Evolutionary conservation across 2,888 invertebrate species (phyloP), one percentile per base, ranked within the genome.

Genomic region (Xanthostigma xanthostigma): DNA sequence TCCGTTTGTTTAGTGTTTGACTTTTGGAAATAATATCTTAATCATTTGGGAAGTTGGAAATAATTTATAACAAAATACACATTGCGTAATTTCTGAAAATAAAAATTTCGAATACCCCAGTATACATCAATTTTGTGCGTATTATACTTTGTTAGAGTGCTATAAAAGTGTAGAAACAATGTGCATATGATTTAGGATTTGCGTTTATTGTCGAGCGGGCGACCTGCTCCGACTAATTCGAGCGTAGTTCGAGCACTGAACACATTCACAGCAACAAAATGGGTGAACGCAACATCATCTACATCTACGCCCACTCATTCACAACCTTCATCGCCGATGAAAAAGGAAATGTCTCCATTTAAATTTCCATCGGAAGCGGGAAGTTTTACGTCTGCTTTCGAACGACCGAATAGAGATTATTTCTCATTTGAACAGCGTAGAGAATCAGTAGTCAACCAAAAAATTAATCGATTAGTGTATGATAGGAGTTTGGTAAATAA

Each of bases 291-390:
- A 38, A 58, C 61, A 38, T 64, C 65, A 4, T 54, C 61, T 36
- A 58, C 57, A 45, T 60, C 62, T 2, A 66, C 69, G 35, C 72
- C 74, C 46, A 62, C 62, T 40, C 69, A 71, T 59, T 74, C 79
- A 46, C 77, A 83, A 58, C 81, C 84, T 41, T 78, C 82, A 42
- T 81, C 86, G 41, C 81, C 84, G 39, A 74, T 81, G 67, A 72
- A 76, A 58, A 76, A 77, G 64, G 78, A 81, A 58, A 48, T 36
- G 17, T 63, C 70, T 48, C 73, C 76, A 52, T 75, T 75, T 57
- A 66, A 67, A 60, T 74, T 73, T 56, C 57, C 59, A 13, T 53
- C 57, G 3, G 57, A 57, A 10, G 54, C 56, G 45, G 49, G 51
- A 37, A 44, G 48, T 36, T 52, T 50, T 35, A 49, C 50, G 36